phyloP scores from a whole-genome alignment of 2,797 vertebrate genomes.

The Okamejei kenojei region DNA sequence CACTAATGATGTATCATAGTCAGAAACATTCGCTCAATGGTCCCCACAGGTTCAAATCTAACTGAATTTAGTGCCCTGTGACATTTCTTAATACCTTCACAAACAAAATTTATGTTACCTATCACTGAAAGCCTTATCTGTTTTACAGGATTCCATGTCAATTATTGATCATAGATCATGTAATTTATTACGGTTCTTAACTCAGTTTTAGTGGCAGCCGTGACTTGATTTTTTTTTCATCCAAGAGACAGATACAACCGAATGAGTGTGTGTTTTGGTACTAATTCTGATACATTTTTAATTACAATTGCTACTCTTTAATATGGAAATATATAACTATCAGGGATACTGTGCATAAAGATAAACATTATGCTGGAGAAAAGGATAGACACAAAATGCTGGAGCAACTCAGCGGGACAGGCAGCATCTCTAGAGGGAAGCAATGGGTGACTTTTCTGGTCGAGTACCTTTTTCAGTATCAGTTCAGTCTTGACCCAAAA shows the following conservation, averaged over 20 bases:
- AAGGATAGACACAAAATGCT: not conserved
- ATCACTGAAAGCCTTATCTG: not conserved
- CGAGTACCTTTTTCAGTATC: no score
- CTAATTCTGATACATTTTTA: not conserved
- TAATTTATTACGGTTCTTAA: not conserved
- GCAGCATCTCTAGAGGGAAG: no score
- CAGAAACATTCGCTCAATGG: not conserved
- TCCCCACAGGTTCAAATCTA: not conserved
- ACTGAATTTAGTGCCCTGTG: not conserved
- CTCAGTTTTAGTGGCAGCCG: not conserved
- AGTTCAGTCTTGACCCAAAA: no score
- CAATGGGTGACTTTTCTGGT: no score
- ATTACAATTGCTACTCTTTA: not conserved
- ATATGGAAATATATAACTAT: not conserved
- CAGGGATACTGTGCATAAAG: not conserved
- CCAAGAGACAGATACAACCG: not conserved
- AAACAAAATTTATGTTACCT: not conserved
- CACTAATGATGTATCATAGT: not conserved
- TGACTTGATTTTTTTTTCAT: not conserved
- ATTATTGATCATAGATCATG: not conserved
- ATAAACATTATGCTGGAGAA: not conserved
- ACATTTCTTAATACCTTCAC: not conserved
- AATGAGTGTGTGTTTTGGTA: not conserved
- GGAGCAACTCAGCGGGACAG: no score
- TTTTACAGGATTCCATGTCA: not conserved